A percentile compares a stretch with the other conserved stretches of the same genome.
phyloP scores from a whole-genome alignment of 1,140 invertebrate genomes.

The Helicoverpa armigera region DNA sequence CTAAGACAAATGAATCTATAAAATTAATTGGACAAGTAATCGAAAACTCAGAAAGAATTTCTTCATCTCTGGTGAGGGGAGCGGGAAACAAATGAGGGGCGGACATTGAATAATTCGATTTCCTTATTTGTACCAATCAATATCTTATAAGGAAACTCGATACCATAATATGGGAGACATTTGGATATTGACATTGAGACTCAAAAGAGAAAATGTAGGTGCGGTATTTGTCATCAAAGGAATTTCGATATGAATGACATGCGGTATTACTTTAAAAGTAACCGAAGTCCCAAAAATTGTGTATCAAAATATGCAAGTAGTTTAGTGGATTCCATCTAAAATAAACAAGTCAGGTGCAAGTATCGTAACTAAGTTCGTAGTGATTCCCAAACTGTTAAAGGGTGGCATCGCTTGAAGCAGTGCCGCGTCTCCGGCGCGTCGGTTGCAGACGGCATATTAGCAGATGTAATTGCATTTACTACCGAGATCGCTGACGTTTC shows the following conservation, averaged over 20 bases:
- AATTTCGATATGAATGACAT: neutral
- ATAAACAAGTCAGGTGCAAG: constrained; percentile 68
- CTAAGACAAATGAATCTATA: constrained; percentile 86
- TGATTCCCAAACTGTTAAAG: constrained; percentile 79
- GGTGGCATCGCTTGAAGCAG: constrained; percentile 68
- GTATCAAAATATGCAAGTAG: neutral
- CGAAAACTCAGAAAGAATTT: constrained; percentile 87
- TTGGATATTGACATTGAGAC: constrained; percentile 31
- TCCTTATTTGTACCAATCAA: constrained; percentile 86
- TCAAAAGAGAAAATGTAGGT: constrained; percentile 39
- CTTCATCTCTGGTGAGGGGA: constrained; percentile 84
- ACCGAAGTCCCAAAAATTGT: neutral
- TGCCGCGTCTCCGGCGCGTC: constrained; percentile 56
- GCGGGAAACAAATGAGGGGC: constrained; percentile 84
- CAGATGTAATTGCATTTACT: constrained; percentile 84
- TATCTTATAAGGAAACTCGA: constrained; percentile 81
- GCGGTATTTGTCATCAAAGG: constrained; percentile 14
- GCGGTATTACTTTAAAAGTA: neutral
- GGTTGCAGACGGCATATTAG: constrained; percentile 84
- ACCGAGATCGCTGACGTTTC: constrained; percentile 83
- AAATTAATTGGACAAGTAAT: constrained; percentile 87
- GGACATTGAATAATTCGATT: constrained; percentile 87
- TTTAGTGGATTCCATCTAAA: neutral
- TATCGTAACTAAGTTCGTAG: constrained; percentile 73
- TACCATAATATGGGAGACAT: constrained; percentile 61